Evolutionary conservation across 2,113 vertebrate genomes (phyloP), one percentile per base, ranked within the genome.

Genomic region (Varanus komodoensis): DNA sequence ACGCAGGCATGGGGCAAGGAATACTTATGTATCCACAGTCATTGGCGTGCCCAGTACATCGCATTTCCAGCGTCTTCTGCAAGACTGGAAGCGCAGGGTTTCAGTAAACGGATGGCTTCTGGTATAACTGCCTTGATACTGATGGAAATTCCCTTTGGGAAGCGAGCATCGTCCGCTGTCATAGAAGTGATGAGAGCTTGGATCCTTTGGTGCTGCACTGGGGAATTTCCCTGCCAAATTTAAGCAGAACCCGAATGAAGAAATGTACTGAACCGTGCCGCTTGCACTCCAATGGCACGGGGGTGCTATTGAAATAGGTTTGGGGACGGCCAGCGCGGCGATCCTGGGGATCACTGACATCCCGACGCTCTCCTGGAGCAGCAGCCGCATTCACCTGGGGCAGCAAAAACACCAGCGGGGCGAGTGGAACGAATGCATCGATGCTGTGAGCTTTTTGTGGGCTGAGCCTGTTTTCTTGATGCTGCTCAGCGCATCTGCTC

Each of bases 161-260:
- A n/a, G 1, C 87, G 85, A 48, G 29, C 12, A 32, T 92, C n/a
- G 52, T 21, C 11, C 34, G 68, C 27, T 50, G 38, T 32, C 15
- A 50, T 89, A 0, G n/a, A 87, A 87, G 79, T 84, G 48, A 67
- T 54, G 94, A 87, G 93, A 8, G 52, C 32, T 15, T 95, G 92
- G 95, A 89, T 89, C 89, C 88, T 89, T 93, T 94, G 69, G 84
- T 86, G 69, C 78, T 4, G 73, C 81, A 74, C 91, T 88, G 74
- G 74, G 67, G 84, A 90, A 91, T 77, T 57, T 52, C 88, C 82
- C 90, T 89, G 54, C 80, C 92, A 32, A 93, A 87, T 77, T n/a
- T 74, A 92, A 88, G 93, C 32, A 64, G n/a, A 52, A 54, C 67
- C 23, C 81, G 38, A 80, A 86, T 91, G 91, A 91, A 87, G 71